Base-by-base conservation (phyloP, 2,797 vertebrate genomes). In the Mus minutoides region DNA sequence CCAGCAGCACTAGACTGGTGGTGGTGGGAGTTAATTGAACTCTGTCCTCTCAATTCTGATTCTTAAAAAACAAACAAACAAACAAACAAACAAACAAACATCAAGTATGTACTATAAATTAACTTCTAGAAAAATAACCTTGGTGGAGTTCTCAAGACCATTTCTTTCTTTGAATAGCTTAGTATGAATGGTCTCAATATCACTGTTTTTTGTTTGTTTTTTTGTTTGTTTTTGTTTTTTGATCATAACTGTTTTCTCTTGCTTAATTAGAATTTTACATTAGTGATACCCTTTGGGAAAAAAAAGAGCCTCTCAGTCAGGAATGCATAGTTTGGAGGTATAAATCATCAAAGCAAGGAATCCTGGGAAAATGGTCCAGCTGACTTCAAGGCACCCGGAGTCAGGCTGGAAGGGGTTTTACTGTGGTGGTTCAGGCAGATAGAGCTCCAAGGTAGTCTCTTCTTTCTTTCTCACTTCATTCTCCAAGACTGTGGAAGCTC, bases 401-500 rank as follows among this genome's bases (percentile, higher is more conserved):
- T 83, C 34, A 54, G 88, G 77, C 87, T 94, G 37, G 71, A 56
- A 76, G 3, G 3, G 37, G 49, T 88, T 62, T 60, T 31, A 43
- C 11, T 67, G 73, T 85, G 52, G 22, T 31, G 80, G 69, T 79
- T 85, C n/a, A 52, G 80, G 77, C 88, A 95, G n/a, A 56, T 52
- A 73, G 4, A 34, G n/a, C 88, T 64, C 58, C 26, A 54, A 9
- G 62, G 83, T 76, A 80, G 17, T 31, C 87, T 5, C 67, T 80
- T 77, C 5, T 16, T 14, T 84, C 3, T 2, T 79, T 87, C 76
- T 88, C 88, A 85, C 56, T 69, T 80, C n/a, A 58, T 67, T 73
- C 3, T 8, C 17, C 0, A 92, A 90, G 29, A 71, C 73, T 95
- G 67, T 77, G 69, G 85, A 97, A 95, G 94, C 6, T 58, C 91